Conservation (phyloP, 2,113 vertebrate genomes). For the Tonatia bakeri region DNA sequence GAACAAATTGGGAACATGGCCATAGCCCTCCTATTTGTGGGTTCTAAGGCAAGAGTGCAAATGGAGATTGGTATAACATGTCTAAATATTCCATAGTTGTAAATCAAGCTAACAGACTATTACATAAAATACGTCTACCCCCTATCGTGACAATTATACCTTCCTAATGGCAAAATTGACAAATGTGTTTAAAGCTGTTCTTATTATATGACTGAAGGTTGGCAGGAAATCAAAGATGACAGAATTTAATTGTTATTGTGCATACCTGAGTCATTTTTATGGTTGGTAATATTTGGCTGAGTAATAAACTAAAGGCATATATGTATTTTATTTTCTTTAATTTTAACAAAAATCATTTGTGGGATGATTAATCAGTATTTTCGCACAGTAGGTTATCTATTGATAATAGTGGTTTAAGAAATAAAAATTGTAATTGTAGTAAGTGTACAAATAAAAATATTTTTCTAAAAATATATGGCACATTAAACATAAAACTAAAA, state of each 20-base stretch:
- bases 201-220: constrained; percentile 54
- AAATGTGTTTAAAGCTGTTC: constrained; percentile 47
- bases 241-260: constrained; percentile 48
- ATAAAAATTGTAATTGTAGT: constrained; percentile 2
- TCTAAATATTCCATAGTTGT: background rate
- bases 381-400: background rate
- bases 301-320: constrained; percentile 29
- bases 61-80: background rate
- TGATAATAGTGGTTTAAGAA: constrained; percentile 13
- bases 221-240: constrained; percentile 44
- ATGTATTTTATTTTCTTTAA: constrained; percentile 36
- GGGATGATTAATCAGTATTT: background rate
- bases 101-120: background rate
- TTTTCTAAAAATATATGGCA: background rate
- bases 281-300: background rate
- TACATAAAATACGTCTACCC: background rate
- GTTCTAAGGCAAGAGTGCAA: background rate
- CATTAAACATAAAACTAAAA: background rate
- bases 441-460: background rate
- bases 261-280: constrained; percentile 26
- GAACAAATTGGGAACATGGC: background rate
- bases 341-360: constrained; percentile 26
- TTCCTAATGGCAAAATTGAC: constrained; percentile 55
- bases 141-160: constrained; percentile 13
- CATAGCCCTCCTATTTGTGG: background rate